A percentile compares a stretch with the other conserved stretches of the same genome.
Conservation (phyloP, 2,797 vertebrate species). For the Eupleurogrammus muticus region DNA sequence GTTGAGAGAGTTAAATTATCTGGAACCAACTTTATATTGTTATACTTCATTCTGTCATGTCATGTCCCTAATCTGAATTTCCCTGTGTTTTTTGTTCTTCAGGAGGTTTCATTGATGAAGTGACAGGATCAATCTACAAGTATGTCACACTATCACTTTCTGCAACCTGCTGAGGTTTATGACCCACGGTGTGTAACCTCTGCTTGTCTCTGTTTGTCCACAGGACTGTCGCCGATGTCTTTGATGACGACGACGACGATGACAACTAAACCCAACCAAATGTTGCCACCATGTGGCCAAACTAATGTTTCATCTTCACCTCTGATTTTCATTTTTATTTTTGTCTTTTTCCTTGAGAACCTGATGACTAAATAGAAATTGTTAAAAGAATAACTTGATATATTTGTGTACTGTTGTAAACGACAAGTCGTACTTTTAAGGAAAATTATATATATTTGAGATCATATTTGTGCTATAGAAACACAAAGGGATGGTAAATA, state of each 20-base stretch:
- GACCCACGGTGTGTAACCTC: neutral
- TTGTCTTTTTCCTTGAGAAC: conserved; percentile 65
- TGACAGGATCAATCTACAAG: conserved; percentile 89
- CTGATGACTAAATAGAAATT: conserved; percentile 52
- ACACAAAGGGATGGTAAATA: conserved; percentile 67
- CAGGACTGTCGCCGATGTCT: conserved; percentile 86
- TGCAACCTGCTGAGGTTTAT: neutral
- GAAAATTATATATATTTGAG: conserved; percentile 59
- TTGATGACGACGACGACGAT: conserved; percentile 73
- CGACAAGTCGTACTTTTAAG: conserved; percentile 52
- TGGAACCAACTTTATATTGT: no score
- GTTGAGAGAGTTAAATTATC: no score
- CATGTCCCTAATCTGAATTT: neutral
- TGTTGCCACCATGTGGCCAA: conserved; percentile 82
- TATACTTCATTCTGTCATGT: no score
- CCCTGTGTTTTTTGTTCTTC: neutral
- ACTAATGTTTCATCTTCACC: conserved; percentile 58
- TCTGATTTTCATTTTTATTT: conserved; percentile 68
- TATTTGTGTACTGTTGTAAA: conserved; percentile 70
- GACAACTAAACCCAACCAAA: conserved; percentile 70
- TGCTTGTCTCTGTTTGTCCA: conserved; percentile 31
- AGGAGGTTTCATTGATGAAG: conserved; percentile 88
- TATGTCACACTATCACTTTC: conserved; percentile 65
- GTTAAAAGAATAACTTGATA: conserved; percentile 60
- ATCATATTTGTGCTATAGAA: conserved; percentile 59